phyloP scores from a whole-genome alignment of 2,113 vertebrate species.

The Morone chrysops region DNA sequence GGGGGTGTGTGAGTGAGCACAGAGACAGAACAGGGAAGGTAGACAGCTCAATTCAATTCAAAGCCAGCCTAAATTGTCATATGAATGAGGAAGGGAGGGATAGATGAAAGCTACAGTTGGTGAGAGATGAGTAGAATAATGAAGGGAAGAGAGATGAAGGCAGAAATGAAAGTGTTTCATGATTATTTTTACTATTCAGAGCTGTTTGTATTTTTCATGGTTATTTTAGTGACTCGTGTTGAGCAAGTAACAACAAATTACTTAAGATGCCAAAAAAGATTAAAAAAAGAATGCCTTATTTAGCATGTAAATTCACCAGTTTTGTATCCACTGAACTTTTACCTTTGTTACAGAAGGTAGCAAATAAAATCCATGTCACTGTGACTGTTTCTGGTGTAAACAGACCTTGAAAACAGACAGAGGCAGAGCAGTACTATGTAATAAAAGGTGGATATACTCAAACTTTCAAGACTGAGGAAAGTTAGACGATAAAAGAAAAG shows the following conservation, averaged over 20 bases:
- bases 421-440: not conserved
- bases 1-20: constrained; percentile 8
- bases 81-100: constrained; percentile 15
- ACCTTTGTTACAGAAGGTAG: not conserved
- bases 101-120: constrained; percentile 27
- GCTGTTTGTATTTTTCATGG: constrained; percentile 9
- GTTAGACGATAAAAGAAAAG: not conserved
- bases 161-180: not conserved
- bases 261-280: constrained; percentile 28
- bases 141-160: constrained; percentile 9
- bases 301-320: not conserved
- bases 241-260: constrained; percentile 27
- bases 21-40: constrained; percentile 45
- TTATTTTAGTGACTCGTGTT: constrained; percentile 28
- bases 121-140: constrained; percentile 21
- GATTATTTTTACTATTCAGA: constrained; percentile 16
- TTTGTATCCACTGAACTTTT: not conserved
- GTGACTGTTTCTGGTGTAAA: not conserved
- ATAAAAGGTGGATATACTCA: not conserved
- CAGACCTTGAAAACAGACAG: constrained; percentile 1
- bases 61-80: constrained; percentile 26
- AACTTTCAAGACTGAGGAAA: constrained; percentile 6
- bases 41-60: constrained; percentile 48
- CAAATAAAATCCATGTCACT: not conserved
- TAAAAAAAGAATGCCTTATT: constrained; percentile 4